Percentiles rank a stretch among this genome's conserved stretches.
These are phyloP conservation scores for Pogonomyrmex californicus DNA, from an alignment of 1,140 invertebrate genomes.

Conservation along the genomic window DNA sequence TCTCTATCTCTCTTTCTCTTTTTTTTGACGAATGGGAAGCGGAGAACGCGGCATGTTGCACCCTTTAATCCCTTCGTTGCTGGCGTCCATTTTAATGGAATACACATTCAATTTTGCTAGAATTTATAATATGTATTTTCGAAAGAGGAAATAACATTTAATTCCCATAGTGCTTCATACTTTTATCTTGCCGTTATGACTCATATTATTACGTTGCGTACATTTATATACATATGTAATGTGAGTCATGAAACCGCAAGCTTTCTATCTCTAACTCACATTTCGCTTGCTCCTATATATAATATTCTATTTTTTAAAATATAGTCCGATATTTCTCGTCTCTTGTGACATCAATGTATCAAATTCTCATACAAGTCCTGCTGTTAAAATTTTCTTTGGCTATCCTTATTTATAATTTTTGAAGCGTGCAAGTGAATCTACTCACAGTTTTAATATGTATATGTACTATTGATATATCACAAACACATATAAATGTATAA, in stretches of 20 bases:
- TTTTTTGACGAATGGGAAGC: not conserved
- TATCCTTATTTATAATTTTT: not conserved
- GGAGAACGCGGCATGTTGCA: not conserved
- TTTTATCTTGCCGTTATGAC: not conserved
- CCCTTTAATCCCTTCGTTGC: conserved; percentile 23
- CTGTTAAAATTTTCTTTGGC: not conserved
- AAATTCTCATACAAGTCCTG: not conserved
- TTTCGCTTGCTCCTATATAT: not conserved
- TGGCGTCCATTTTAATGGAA: conserved; percentile 23
- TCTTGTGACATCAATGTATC: not conserved
- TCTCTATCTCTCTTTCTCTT: too few species aligned
- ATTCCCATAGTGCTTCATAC: not conserved
- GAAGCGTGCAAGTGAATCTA: not conserved
- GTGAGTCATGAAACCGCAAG: not conserved
- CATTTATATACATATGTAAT: not conserved
- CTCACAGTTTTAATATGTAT: too few species aligned
- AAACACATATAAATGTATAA: conserved; percentile 7
- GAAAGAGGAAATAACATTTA: conserved; percentile 17
- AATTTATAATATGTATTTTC: conserved; percentile 3
- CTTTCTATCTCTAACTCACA: not conserved
- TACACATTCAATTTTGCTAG: not conserved
- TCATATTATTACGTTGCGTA: conserved; percentile 12
- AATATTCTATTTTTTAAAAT: not conserved
- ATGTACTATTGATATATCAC: not conserved
- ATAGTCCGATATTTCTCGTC: not conserved